phyloP scores from a whole-genome alignment of 2,797 vertebrate genomes.

The Bucorvus abyssinicus region DNA sequence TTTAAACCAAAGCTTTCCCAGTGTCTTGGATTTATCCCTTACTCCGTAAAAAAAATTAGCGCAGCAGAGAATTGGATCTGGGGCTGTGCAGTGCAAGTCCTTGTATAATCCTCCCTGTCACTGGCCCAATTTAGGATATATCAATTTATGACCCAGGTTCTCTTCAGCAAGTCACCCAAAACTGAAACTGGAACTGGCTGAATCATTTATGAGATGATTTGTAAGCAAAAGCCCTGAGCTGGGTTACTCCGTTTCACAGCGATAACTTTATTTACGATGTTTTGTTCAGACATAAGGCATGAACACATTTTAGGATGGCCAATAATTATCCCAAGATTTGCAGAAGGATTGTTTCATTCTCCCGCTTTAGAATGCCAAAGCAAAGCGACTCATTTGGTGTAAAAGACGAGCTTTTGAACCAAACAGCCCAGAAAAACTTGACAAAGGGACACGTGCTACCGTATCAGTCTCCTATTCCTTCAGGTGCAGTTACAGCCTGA shows the following conservation, averaged over 20 bases:
- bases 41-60: constrained; percentile 4
- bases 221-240: not conserved
- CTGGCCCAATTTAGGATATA: not conserved
- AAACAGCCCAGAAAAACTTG: not conserved
- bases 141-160: constrained; percentile 43
- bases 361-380: not conserved
- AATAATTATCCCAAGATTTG: constrained; percentile 3
- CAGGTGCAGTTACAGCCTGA: not conserved
- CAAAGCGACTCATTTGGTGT: not conserved
- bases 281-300: not conserved
- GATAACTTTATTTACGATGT: constrained; percentile 11
- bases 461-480: not conserved
- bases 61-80: not conserved
- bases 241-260: not conserved
- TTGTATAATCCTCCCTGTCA: constrained; percentile 4
- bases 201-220: constrained; percentile 37
- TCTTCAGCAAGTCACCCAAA: constrained; percentile 15
- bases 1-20: constrained; percentile 1
- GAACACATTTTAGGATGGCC: not conserved
- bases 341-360: not conserved
- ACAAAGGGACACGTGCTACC: not conserved
- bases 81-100: not conserved
- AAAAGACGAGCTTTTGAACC: not conserved
- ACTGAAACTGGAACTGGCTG: constrained; percentile 23
- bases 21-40: not conserved